Evolutionary conservation across 2,113 vertebrate species (phyloP).

Genomic region (Callospermophilus lateralis): DNA sequence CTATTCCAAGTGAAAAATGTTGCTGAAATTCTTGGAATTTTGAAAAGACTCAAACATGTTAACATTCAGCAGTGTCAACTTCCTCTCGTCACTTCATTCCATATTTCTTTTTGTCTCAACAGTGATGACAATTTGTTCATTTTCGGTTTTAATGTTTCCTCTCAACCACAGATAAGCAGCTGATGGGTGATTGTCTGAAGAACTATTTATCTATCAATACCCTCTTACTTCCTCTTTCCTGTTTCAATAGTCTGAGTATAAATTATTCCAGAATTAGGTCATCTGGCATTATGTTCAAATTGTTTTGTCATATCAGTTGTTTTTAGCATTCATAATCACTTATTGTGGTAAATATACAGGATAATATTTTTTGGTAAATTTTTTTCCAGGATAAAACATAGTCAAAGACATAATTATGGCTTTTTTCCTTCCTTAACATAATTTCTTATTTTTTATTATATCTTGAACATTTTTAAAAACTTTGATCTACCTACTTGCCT

Average conservation of each 20-base stretch:
- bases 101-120: neutral
- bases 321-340: neutral
- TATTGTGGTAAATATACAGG: neutral
- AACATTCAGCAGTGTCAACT: neutral
- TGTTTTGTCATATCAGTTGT: neutral
- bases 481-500: neutral
- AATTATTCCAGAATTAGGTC: neutral
- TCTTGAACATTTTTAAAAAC: neutral
- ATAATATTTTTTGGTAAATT: neutral
- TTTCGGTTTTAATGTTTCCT: slow-evolving; percentile 17
- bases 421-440: neutral
- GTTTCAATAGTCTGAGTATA: neutral
- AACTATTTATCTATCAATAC: neutral
- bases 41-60: neutral
- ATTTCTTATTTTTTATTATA: neutral
- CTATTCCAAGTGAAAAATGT: neutral
- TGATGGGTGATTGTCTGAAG: neutral
- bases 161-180: neutral
- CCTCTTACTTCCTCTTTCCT: neutral
- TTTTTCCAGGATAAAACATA: neutral
- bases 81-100: neutral
- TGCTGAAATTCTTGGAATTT: neutral
- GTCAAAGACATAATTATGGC: neutral
- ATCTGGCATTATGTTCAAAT: neutral
- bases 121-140: neutral